Percentiles rank a stretch among this genome's conserved stretches.
These are phyloP conservation scores for Clarias batrachus DNA, from an alignment of 2,113 vertebrate species.

Conservation along the genomic window DNA sequence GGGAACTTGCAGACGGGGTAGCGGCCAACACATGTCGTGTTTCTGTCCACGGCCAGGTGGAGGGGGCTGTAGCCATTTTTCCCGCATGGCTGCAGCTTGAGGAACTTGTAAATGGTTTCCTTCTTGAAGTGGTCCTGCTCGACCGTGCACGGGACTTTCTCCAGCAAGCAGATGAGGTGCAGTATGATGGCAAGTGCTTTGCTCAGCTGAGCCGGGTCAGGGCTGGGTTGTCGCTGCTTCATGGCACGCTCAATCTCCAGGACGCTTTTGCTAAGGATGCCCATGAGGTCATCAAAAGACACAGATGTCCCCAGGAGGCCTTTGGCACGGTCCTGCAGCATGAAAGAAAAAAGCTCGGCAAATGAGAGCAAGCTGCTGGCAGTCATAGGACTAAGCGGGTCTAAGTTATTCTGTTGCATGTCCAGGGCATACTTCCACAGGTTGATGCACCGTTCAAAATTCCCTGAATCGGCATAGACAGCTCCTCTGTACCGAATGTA, in stretches of 20 bases:
- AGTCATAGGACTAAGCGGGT: constrained; percentile 96
- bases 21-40: constrained; percentile 94
- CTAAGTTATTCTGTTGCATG: constrained; percentile 96
- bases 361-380: constrained; percentile 96
- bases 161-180: constrained; percentile 94
- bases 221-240: constrained; percentile 77
- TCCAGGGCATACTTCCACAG: constrained; percentile 98
- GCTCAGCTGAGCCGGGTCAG: constrained; percentile 90
- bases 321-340: constrained; percentile 97
- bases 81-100: constrained; percentile 92
- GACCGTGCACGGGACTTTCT: constrained; percentile 90
- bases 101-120: constrained; percentile 94
- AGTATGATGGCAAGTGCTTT: constrained; percentile 98
- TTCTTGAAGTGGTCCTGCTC: constrained; percentile 98
- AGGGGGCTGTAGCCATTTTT: constrained; percentile 96
- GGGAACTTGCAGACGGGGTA: constrained; percentile 98
- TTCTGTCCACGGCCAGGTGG: constrained; percentile 93
- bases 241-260: constrained; percentile 93
- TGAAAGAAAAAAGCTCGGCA: constrained; percentile 98
- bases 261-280: constrained; percentile 93
- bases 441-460: constrained; percentile 96
- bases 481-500: constrained; percentile 97
- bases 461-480: constrained; percentile 96
- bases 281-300: constrained; percentile 97
- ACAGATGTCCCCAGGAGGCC: constrained; percentile 91